Evolutionary conservation across 2,113 vertebrate genomes (phyloP).

Genomic region (Cryptoleucopteryx plumbea): DNA sequence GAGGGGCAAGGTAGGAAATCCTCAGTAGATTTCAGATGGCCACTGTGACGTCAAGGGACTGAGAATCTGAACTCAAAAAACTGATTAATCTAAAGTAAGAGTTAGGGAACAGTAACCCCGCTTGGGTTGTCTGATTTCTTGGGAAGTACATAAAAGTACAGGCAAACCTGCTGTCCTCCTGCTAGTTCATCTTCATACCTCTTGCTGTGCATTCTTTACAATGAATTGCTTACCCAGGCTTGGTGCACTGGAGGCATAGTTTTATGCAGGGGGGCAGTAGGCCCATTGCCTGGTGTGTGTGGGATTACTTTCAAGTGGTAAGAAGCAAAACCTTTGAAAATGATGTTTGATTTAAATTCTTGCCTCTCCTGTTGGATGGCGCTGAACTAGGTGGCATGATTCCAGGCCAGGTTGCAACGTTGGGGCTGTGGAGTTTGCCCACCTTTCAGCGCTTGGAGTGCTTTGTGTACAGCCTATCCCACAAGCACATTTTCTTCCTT

Average conservation of each 20-base stretch:
- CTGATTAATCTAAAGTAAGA: not conserved
- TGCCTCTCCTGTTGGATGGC: not conserved
- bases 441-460: not conserved
- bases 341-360: not conserved
- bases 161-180: not conserved
- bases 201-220: not conserved
- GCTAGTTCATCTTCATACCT: not conserved
- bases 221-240: not conserved
- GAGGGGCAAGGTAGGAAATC: not conserved
- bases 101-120: not conserved
- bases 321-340: not conserved
- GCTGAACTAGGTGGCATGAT: not conserved
- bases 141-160: not conserved
- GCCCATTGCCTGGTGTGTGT: fast-evolving
- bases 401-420: not conserved
- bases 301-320: not conserved
- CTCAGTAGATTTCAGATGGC: not conserved
- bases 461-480: not conserved
- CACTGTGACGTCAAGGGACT: not conserved
- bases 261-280: not conserved
- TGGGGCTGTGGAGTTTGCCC: not conserved
- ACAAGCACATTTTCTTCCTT: not conserved
- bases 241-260: not conserved
- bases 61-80: not conserved
- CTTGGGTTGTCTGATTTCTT: not conserved